Conservation (phyloP, 2,888 invertebrate genomes). For the Euplexia lucipara region DNA sequence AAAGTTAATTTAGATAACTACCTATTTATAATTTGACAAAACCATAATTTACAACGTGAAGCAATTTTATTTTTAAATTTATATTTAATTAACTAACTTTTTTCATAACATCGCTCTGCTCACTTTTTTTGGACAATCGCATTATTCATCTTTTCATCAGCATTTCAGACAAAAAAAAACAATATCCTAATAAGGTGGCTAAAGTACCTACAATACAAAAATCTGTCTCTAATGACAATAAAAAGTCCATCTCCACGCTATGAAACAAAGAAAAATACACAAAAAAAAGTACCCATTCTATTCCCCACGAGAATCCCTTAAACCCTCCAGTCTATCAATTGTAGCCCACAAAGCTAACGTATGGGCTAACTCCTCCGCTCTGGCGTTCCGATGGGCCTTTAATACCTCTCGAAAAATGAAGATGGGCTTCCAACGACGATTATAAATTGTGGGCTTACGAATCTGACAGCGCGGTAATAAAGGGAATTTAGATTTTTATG, state of each 20-base stretch:
- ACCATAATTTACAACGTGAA: too few relatives aligned
- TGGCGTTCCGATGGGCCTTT: conserved; percentile 46
- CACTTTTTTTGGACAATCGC: too few relatives aligned
- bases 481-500: conserved; percentile 54
- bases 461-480: conserved; percentile 54
- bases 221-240: too few relatives aligned
- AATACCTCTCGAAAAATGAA: conserved; percentile 61
- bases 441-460: conserved; percentile 57
- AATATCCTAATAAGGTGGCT: too few relatives aligned
- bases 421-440: conserved; percentile 41
- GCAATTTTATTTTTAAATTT: too few relatives aligned
- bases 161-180: not conserved
- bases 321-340: conserved; percentile 65
- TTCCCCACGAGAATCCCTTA: conserved; percentile 49
- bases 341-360: conserved; percentile 43
- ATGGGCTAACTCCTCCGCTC: conserved; percentile 27
- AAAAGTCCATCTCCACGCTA: conserved; percentile 44
- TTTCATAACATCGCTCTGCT: too few relatives aligned
- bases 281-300: conserved; percentile 67
- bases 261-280: conserved; percentile 39
- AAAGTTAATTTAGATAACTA: too few relatives aligned
- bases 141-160: too few relatives aligned
- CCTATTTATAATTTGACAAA: too few relatives aligned
- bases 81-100: too few relatives aligned
- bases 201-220: too few relatives aligned